These are phyloP conservation scores for Lepeophtheirus salmonis DNA, from an alignment of 1,140 invertebrate genomes.

Conservation along the genomic window DNA sequence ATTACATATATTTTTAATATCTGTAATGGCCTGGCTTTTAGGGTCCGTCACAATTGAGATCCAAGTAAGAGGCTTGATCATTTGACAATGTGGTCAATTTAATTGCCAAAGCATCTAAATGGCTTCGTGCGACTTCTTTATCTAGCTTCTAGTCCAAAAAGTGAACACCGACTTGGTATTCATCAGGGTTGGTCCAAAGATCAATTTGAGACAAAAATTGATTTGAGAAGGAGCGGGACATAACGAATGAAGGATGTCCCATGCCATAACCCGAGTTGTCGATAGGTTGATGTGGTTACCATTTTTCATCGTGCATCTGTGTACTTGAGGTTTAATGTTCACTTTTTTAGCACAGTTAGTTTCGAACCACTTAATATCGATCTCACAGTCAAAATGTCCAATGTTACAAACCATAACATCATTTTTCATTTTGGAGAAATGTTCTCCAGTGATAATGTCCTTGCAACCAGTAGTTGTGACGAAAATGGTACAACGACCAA, in stretches of 20 bases:
- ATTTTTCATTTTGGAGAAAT: constrained; percentile 34
- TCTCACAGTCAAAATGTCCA: constrained; percentile 37
- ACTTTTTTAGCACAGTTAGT: constrained; percentile 9
- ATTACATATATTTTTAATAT: constrained; percentile 32
- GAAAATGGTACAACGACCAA: constrained; percentile 29
- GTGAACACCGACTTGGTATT: constrained; percentile 94
- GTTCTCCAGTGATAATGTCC: constrained; percentile 31
- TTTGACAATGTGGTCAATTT: constrained; percentile 86
- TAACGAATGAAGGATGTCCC: constrained; percentile 96
- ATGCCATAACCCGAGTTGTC: constrained; percentile 96
- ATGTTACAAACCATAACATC: constrained; percentile 36
- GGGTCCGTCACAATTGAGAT: constrained; percentile 86
- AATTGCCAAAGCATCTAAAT: constrained; percentile 88
- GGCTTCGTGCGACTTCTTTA: constrained; percentile 87
- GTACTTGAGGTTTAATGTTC: constrained; percentile 26
- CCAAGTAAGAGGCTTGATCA: constrained; percentile 94
- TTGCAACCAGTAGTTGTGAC: constrained; percentile 36
- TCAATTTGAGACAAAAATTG: constrained; percentile 70
- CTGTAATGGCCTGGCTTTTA: constrained; percentile 98
- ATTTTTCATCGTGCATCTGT: constrained; percentile 89
- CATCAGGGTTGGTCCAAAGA: constrained; percentile 76
- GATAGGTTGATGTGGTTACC: constrained; percentile 75
- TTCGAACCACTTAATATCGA: constrained; percentile 27
- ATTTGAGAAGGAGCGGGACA: constrained; percentile 98
- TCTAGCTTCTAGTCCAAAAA: constrained; percentile 97